These are phyloP conservation scores for Cyaniris semiargus DNA, from an alignment of 2,888 invertebrate genomes.

Conservation along the genomic window DNA sequence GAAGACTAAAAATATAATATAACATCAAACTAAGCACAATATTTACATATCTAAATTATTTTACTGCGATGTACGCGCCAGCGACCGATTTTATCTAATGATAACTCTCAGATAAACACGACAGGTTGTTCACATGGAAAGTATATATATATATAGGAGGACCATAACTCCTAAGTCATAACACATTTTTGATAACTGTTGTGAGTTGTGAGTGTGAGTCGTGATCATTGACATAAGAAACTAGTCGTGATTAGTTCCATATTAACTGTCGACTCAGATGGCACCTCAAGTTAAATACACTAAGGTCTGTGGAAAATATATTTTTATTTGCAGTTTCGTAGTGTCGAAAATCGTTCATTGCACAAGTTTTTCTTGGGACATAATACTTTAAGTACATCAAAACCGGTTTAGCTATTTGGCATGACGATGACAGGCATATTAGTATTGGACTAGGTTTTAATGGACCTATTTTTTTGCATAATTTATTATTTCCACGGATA, in stretches of 20 bases:
- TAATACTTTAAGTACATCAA: no score
- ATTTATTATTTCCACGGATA: no score
- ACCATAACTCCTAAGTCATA: not conserved
- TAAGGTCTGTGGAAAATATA: slow-evolving; percentile 44
- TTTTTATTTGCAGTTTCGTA: not conserved
- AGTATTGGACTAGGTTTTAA: no score
- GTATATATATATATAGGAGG: not conserved
- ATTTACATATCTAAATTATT: no score
- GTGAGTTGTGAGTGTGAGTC: not conserved
- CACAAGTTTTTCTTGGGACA: no score
- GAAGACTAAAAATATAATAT: not conserved
- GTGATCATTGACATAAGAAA: no score
- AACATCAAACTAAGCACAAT: not conserved
- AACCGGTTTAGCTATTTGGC: no score
- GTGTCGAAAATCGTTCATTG: no score
- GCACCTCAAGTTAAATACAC: slow-evolving; percentile 52
- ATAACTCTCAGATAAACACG: not conserved
- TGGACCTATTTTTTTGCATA: no score
- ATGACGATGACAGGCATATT: no score
- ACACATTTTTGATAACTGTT: not conserved
- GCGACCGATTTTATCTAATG: not conserved
- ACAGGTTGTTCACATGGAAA: not conserved
- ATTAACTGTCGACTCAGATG: slow-evolving; percentile 42
- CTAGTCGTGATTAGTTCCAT: not conserved
- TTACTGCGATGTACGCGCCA: no score